phyloP scores from a whole-genome alignment of 2,888 invertebrate genomes.

The Sesia apiformis region DNA sequence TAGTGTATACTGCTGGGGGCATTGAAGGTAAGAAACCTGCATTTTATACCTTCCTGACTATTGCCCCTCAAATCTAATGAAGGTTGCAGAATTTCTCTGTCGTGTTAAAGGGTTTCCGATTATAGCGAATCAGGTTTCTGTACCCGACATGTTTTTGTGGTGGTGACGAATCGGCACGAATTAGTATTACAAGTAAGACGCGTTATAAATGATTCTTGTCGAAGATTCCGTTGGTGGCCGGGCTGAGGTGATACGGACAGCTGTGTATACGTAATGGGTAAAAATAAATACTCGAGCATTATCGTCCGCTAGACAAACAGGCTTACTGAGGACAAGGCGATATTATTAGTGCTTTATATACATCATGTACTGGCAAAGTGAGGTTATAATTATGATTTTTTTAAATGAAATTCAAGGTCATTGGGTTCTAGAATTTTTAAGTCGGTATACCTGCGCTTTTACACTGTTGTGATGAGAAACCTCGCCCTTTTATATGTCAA shows the following conservation, averaged over 20 bases:
- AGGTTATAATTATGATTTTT: neutral
- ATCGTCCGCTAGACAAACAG: slow-evolving; percentile 65
- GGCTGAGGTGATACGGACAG: slow-evolving; percentile 61
- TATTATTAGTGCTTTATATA: slow-evolving; percentile 62
- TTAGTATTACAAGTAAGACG: neutral
- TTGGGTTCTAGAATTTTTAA: too few species aligned
- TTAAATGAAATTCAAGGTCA: too few species aligned
- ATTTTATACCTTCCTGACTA: neutral
- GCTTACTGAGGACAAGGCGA: slow-evolving; percentile 57
- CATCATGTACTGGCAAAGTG: slow-evolving; percentile 12
- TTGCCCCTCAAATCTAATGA: neutral
- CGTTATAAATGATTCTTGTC: slow-evolving; percentile 8
- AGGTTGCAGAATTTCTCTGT: slow-evolving; percentile 1
- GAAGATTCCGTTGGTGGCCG: slow-evolving; percentile 53
- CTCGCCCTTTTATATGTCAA: too few species aligned
- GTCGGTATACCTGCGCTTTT: too few species aligned
- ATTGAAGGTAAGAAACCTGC: slow-evolving; percentile 42
- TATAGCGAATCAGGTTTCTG: slow-evolving; percentile 45
- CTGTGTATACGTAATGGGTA: slow-evolving; percentile 69
- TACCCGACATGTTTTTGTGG: neutral
- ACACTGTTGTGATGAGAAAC: too few species aligned
- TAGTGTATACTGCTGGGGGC: slow-evolving; percentile 32
- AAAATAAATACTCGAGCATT: slow-evolving; percentile 71
- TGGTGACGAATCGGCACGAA: neutral
- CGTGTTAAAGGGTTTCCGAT: slow-evolving; percentile 50